A percentile compares a stretch with the other conserved stretches of the same genome.
Evolutionary conservation across 2,113 vertebrate species (phyloP).

Genomic region (Mastomys natalensis): DNA sequence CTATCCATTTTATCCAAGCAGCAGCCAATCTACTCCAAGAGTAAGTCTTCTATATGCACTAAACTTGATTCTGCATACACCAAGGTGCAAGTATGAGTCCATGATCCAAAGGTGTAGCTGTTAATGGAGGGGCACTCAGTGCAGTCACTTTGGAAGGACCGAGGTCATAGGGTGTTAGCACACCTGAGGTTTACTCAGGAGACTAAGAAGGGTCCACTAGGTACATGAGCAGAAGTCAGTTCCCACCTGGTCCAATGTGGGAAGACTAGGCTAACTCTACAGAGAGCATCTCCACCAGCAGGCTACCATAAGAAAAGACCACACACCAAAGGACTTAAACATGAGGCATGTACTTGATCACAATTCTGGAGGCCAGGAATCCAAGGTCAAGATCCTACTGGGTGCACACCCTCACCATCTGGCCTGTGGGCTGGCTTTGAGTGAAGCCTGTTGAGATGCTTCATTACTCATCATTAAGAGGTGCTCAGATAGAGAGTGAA

Average conservation of each 20-base stretch:
- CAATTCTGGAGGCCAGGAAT: no score
- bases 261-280: background rate
- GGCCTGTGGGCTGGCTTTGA: background rate
- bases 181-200: background rate
- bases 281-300: no score
- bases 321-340: accelerated
- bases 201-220: background rate
- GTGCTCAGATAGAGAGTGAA: background rate
- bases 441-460: accelerated
- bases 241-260: accelerated
- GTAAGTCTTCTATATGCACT: background rate
- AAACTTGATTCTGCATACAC: background rate
- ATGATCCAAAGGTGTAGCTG: accelerated
- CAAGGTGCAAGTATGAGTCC: background rate
- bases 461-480: accelerated
- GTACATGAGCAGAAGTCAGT: background rate
- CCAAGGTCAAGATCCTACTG: background rate
- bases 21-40: background rate
- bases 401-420: background rate
- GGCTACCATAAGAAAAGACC: background rate
- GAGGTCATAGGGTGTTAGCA: accelerated
- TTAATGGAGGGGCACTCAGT: background rate
- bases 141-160: background rate
- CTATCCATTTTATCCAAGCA: background rate
- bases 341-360: background rate